Conservation (phyloP, 2,888 invertebrate genomes). For the Meloe dianella region DNA sequence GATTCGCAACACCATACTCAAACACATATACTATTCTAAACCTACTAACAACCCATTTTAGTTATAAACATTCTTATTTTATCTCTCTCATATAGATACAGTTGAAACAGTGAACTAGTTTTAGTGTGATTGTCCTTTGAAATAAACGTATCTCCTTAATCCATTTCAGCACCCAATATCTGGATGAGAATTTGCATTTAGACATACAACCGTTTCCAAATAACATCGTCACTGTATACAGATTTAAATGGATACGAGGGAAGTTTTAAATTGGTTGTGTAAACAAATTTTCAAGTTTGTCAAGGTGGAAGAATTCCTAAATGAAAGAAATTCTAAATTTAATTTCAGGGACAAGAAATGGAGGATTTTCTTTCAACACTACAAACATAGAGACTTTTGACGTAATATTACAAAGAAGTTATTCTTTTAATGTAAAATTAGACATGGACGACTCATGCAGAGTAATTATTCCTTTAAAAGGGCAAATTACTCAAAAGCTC, state of each 20-base stretch:
- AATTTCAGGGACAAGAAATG: background rate
- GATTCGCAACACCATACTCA: background rate
- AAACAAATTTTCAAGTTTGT: background rate
- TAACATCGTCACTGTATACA: background rate
- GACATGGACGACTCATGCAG: too few relatives aligned
- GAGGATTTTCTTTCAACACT: too few relatives aligned
- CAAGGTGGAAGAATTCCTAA: background rate
- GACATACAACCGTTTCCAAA: background rate
- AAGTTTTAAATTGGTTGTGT: background rate
- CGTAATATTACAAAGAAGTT: too few relatives aligned
- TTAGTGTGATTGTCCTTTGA: background rate
- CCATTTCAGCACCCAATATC: conserved; percentile 23
- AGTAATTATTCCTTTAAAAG: too few relatives aligned
- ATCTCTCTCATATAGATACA: background rate
- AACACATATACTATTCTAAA: background rate
- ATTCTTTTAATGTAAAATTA: too few relatives aligned
- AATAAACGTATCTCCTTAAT: background rate
- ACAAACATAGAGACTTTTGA: too few relatives aligned
- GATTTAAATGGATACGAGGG: background rate
- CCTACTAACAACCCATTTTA: background rate
- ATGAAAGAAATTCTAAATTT: background rate
- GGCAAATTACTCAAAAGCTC: too few relatives aligned
- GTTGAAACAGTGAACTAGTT: background rate
- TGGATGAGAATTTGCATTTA: conserved; percentile 19
- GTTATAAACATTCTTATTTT: background rate